Evolutionary conservation across 2,888 invertebrate species (phyloP).

Genomic region (Harpalus rubripes): DNA sequence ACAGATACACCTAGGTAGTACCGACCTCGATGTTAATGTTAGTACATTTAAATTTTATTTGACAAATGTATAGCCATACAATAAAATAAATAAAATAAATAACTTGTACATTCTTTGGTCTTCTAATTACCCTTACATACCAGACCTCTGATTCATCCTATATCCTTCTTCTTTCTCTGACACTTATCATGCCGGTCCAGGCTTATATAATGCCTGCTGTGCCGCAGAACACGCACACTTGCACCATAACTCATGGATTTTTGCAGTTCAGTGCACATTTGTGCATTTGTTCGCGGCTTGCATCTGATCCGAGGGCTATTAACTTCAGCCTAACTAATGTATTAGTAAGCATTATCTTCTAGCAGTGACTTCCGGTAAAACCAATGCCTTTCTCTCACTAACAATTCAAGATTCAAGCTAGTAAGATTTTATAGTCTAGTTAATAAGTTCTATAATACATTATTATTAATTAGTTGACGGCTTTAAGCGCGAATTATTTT

Average conservation of each 20-base stretch:
- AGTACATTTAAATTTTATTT: too few relatives aligned
- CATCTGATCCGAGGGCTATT: slow-evolving; percentile 28
- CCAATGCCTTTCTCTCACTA: slow-evolving; percentile 14
- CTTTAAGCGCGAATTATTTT: too few relatives aligned
- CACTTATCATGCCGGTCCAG: slow-evolving; percentile 3
- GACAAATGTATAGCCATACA: too few relatives aligned
- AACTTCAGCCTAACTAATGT: slow-evolving; percentile 15
- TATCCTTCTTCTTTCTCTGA: background rate
- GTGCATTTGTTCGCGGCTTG: slow-evolving; percentile 26
- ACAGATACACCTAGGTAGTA: too few relatives aligned
- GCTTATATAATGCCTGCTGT: slow-evolving; percentile 9
- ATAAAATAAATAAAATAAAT: too few relatives aligned
- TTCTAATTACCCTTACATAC: background rate
- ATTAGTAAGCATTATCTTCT: slow-evolving; percentile 22
- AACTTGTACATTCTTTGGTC: too few relatives aligned
- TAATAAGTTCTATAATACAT: too few relatives aligned
- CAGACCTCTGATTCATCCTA: background rate
- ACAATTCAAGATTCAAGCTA: background rate
- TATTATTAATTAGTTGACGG: too few relatives aligned
- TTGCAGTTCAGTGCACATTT: background rate
- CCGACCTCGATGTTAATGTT: too few relatives aligned
- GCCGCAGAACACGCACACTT: slow-evolving; percentile 7
- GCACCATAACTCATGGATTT: slow-evolving; percentile 25
- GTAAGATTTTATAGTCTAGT: too few relatives aligned
- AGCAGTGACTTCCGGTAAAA: background rate